Evolutionary conservation across 2,888 invertebrate genomes (phyloP).

Genomic region (Xanthostigma xanthostigma): DNA sequence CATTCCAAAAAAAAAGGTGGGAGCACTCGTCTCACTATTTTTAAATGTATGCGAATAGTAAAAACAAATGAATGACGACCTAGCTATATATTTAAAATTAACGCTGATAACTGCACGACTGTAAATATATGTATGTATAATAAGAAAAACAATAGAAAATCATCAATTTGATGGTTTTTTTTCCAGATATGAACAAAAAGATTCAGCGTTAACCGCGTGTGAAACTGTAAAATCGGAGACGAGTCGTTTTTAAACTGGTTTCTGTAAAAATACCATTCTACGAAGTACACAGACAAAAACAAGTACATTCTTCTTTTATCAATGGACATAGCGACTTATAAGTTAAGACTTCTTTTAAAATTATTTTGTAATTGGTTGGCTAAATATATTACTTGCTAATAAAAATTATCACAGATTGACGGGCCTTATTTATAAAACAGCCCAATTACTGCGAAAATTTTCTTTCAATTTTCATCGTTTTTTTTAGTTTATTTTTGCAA

Average conservation of each 20-base stretch:
- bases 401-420: constrained; percentile 4
- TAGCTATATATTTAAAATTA: too few relatives aligned
- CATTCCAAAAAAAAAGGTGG: constrained; percentile 24
- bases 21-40: too few relatives aligned
- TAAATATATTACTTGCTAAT: neutral
- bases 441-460: constrained; percentile 3
- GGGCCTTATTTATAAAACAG: neutral
- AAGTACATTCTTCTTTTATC: neutral
- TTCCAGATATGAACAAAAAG: too few relatives aligned
- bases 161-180: too few relatives aligned
- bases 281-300: neutral
- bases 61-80: too few relatives aligned
- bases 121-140: too few relatives aligned
- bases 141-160: too few relatives aligned
- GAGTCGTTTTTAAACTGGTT: neutral
- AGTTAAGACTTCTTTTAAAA: neutral
- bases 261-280: neutral
- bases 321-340: constrained; percentile 5
- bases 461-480: neutral
- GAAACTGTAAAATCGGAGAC: neutral
- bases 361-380: constrained; percentile 2
- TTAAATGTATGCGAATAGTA: too few relatives aligned
- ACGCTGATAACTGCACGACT: too few relatives aligned
- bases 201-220: too few relatives aligned
- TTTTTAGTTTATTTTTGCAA: too few relatives aligned